Percentiles rank a stretch among this genome's conserved stretches.
These are phyloP conservation scores for Tenebrosternarchus preto DNA, from an alignment of 2,113 vertebrate species.

Conservation along the genomic window DNA sequence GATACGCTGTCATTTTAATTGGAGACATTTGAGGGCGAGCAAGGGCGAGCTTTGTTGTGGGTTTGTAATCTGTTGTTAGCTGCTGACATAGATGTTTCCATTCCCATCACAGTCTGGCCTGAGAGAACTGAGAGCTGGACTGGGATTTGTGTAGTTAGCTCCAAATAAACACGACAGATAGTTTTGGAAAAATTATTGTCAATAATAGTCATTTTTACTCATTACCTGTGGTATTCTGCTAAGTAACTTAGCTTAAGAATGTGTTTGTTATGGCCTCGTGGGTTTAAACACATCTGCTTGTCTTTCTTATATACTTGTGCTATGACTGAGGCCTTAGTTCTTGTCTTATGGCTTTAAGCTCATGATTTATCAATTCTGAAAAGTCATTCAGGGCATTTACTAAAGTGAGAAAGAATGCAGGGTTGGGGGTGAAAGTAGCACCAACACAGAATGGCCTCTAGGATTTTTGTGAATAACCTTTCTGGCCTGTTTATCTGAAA, in stretches of 20 bases:
- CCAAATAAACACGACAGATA: neutral
- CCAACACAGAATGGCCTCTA: constrained; percentile 7
- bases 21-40: constrained; percentile 47
- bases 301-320: neutral
- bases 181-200: neutral
- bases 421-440: neutral
- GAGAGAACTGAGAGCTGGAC: neutral
- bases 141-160: neutral
- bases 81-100: constrained; percentile 34
- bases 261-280: too few species aligned
- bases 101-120: neutral
- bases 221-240: too few species aligned
- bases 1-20: constrained; percentile 47
- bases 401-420: constrained; percentile 8
- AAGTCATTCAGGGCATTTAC: constrained; percentile 1
- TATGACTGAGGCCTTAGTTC: neutral
- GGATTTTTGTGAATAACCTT: constrained; percentile 29
- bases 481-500: constrained; percentile 24
- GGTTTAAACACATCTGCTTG: too few species aligned
- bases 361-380: constrained; percentile 15
- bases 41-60: constrained; percentile 58
- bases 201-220: too few species aligned
- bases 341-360: neutral
- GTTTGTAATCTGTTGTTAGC: constrained; percentile 8
- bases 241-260: too few species aligned